These are phyloP conservation scores for Macrotis lagotis DNA, from an alignment of 2,113 vertebrate genomes.

Conservation along the genomic window DNA sequence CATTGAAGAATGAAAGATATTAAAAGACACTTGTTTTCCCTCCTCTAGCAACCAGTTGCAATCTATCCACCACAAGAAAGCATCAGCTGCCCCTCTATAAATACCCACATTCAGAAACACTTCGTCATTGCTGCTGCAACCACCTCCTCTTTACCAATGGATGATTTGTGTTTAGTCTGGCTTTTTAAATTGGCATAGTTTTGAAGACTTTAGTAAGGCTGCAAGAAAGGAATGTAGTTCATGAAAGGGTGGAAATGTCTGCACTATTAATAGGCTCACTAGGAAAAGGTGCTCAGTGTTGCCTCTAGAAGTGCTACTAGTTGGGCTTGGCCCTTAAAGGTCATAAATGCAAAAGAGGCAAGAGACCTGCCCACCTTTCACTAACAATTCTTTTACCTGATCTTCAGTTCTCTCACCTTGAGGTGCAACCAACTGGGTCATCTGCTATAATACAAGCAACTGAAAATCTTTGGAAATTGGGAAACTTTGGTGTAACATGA, in stretches of 20 bases:
- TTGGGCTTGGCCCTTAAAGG: not conserved
- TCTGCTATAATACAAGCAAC: not conserved
- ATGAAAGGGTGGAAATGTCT: not conserved
- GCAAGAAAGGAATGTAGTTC: not conserved
- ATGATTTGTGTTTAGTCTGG: not conserved
- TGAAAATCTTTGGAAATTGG: not conserved
- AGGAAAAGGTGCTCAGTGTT: not conserved
- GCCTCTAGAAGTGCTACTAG: not conserved
- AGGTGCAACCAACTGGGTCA: not conserved
- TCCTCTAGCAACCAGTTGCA: not conserved
- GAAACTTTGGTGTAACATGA: not conserved
- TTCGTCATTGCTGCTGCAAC: not conserved
- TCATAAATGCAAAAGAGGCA: not conserved
- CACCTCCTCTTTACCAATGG: not conserved
- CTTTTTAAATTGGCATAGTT: not conserved
- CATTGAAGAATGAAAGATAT: too few species aligned
- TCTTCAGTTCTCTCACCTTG: not conserved
- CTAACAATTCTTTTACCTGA: not conserved
- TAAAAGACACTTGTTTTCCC: not conserved
- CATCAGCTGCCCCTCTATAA: not conserved
- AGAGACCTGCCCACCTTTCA: not conserved
- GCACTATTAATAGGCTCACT: not conserved
- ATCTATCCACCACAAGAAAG: not conserved
- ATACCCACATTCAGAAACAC: not conserved
- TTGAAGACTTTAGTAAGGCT: not conserved